These are phyloP conservation scores for Aleiodes testaceus DNA, from an alignment of 2,888 invertebrate species.

Conservation along the genomic window DNA sequence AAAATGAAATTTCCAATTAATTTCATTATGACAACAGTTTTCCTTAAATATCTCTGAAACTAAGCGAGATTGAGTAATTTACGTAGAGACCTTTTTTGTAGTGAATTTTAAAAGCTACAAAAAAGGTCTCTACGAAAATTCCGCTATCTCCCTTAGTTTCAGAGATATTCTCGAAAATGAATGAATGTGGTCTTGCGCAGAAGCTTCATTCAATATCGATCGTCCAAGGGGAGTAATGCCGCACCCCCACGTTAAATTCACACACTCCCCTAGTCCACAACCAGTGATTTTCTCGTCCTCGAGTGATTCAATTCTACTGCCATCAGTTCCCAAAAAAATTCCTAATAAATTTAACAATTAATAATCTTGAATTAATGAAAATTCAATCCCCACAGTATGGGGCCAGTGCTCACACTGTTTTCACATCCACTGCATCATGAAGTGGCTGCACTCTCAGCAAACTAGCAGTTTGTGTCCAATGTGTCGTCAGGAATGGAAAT, in stretches of 20 bases:
- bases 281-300: not conserved
- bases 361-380: too few species aligned
- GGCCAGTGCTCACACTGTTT: constrained; percentile 99
- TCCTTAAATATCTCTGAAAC: too few species aligned
- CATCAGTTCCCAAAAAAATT: not conserved
- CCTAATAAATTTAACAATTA: not conserved
- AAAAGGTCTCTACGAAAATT: too few species aligned
- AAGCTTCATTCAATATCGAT: constrained; percentile 20
- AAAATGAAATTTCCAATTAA: too few species aligned
- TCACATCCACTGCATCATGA: constrained; percentile 99
- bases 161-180: too few species aligned
- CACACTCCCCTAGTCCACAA: not conserved
- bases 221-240: constrained; percentile 8
- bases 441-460: constrained; percentile 97
- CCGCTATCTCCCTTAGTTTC: too few species aligned
- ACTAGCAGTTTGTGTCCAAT: constrained; percentile 92
- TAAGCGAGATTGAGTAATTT: too few species aligned
- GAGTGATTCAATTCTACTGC: not conserved
- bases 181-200: not conserved
- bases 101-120: too few species aligned
- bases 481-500: constrained; percentile 99
- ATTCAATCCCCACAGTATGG: constrained; percentile 81
- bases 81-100: too few species aligned
- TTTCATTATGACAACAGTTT: too few species aligned
- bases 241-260: constrained; percentile 10